Evolutionary conservation across 1,140 invertebrate species (phyloP).

Genomic region (Polypedilum pembai): DNA sequence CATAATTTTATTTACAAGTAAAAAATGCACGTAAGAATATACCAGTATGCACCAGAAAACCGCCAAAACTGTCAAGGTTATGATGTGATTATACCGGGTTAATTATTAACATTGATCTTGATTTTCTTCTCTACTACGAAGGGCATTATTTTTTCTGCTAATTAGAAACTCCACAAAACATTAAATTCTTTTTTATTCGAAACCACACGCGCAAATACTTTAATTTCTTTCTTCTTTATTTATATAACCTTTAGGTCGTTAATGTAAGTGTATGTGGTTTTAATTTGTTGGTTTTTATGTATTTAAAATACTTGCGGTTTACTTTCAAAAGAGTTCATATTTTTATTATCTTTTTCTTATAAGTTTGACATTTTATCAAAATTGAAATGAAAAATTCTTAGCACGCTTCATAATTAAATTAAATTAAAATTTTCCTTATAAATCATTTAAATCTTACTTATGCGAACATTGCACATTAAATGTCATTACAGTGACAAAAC

Average conservation of each 20-base stretch:
- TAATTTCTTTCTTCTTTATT: neutral
- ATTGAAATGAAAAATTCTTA: neutral
- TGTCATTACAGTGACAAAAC: too few species aligned
- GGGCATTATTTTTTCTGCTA: neutral
- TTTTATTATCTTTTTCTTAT: neutral
- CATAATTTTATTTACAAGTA: neutral
- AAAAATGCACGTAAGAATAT: neutral
- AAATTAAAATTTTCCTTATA: too few species aligned
- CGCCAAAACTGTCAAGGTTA: neutral
- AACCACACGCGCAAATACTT: neutral
- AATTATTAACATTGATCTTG: slow-evolving; percentile 19
- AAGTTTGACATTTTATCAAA: neutral
- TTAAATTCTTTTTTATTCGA: neutral
- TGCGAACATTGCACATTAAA: too few species aligned
- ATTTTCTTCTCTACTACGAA: neutral
- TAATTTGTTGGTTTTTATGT: neutral
- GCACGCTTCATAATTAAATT: too few species aligned
- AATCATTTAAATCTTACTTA: too few species aligned
- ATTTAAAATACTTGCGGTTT: neutral
- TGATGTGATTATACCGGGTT: neutral
- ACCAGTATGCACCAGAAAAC: slow-evolving; percentile 16
- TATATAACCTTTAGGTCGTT: neutral
- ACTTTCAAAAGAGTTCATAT: neutral
- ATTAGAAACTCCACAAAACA: neutral
- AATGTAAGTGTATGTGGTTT: neutral